Evolutionary conservation across 2,113 vertebrate species (phyloP), one percentile per base, ranked within the genome.

Genomic region (Heliornis fulica): DNA sequence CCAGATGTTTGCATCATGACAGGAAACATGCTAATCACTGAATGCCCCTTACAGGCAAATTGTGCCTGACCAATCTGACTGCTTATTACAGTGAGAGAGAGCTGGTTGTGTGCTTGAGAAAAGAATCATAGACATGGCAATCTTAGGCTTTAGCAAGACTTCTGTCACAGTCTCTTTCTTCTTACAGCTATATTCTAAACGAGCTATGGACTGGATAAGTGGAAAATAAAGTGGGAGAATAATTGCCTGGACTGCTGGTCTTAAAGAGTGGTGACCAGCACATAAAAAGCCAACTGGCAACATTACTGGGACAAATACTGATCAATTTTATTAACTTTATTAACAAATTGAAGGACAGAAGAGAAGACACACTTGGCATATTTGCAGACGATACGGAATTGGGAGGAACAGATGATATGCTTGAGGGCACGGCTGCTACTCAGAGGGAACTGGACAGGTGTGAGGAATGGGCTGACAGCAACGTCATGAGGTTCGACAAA

Each of bases 401-500:
- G 12, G 10, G 59, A 85, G 45, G 45, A 91, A 94, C 79, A 91
- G 70, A 88, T 87, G 48, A 93, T 76, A 57, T 0, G 71, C 90
- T 85, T 69, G 70, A 95, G 88, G 95, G 75, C 45, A 93, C 45
- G 85, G 45, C 45, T 93, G 79, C 63, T 90, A 34, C 76, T 83
- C 75, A 83, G 66, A 85, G 25, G 11, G 69, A 93, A 63, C 78
- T 72, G 85, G 78, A 89, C 74, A 94, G 88, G 90, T 95, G 79
- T 57, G 41, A 85, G 71, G 63, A 95, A 83, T 32, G 31, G 66
- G 36, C 57, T 90, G 87, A 86, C 59, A 97, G 81, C 14, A 87
- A 83, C 92, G 91, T 65, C 50, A 83, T 4, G 8, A 71, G 90
- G 20, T 80, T 93, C 70, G 85, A 56, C 29, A 29, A 92, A 3